These are phyloP conservation scores for Nebria ingens DNA, from an alignment of 1,140 invertebrate genomes.

Conservation along the genomic window DNA sequence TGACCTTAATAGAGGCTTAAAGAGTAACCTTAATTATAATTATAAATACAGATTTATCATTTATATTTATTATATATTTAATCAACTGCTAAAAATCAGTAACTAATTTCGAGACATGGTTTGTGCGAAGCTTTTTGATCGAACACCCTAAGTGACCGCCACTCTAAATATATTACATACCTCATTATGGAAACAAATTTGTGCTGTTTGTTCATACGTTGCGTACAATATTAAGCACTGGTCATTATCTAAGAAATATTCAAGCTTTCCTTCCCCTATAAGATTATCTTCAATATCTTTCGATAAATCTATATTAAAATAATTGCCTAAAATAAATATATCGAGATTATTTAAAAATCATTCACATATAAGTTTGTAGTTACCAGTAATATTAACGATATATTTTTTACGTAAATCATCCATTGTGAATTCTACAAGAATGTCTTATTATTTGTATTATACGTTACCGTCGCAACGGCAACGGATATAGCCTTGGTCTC, in stretches of 20 bases:
- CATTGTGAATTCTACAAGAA: slow-evolving; percentile 12
- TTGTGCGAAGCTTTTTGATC: too few species aligned
- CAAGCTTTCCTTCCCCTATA: slow-evolving; percentile 15
- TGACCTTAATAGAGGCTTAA: too few species aligned
- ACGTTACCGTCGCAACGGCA: too few species aligned
- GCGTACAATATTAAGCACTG: slow-evolving; percentile 19
- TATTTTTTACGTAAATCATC: slow-evolving; percentile 18
- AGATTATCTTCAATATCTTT: slow-evolving; percentile 24
- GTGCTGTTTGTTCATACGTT: slow-evolving; percentile 14
- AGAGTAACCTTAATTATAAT: too few species aligned
- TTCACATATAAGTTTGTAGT: slow-evolving; percentile 2
- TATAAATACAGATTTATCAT: too few species aligned
- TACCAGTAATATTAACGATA: slow-evolving; percentile 21
- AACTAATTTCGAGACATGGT: too few species aligned
- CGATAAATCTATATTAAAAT: slow-evolving; percentile 19
- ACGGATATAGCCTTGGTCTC: too few species aligned
- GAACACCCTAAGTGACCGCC: too few species aligned
- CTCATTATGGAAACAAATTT: background rate
- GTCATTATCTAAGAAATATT: slow-evolving; percentile 22
- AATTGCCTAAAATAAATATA: slow-evolving; percentile 17
- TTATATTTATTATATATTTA: too few species aligned
- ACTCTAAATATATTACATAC: too few species aligned
- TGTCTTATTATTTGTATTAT: too few species aligned
- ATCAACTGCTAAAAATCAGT: too few species aligned
- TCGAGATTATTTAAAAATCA: background rate